A percentile compares a stretch with the other conserved stretches of the same genome.
These are phyloP conservation scores for Microctenopoma steveboyesi DNA, from an alignment of 2,797 vertebrate genomes.

Conservation along the genomic window DNA sequence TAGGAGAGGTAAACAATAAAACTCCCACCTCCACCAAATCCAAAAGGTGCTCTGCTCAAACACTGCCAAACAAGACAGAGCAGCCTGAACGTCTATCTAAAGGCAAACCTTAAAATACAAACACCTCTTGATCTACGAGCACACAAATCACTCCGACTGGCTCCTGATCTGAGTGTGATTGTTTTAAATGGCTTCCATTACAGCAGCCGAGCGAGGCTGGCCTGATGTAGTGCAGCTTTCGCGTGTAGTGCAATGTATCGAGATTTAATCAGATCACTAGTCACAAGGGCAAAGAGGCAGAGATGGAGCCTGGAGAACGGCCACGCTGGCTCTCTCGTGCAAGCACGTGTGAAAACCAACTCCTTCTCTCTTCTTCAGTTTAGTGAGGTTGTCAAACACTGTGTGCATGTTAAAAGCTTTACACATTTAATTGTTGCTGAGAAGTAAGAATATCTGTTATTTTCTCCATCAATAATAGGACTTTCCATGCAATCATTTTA, in stretches of 20 bases:
- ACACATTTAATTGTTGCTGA: background rate
- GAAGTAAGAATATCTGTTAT: too few species aligned
- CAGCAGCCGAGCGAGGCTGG: conserved; percentile 20
- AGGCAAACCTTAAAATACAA: conserved; percentile 67
- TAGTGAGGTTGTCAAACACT: background rate
- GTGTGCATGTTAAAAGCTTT: background rate
- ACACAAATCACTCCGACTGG: conserved; percentile 61
- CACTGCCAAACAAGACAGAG: conserved; percentile 50
- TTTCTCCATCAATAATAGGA: background rate
- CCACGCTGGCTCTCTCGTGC: conserved; percentile 43
- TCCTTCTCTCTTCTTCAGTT: background rate
- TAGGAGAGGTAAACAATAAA: conserved; percentile 69
- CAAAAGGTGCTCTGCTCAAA: conserved; percentile 35
- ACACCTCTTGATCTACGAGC: conserved; percentile 58
- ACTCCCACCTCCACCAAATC: conserved; percentile 55
- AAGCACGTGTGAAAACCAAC: conserved; percentile 28
- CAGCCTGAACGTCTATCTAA: conserved; percentile 36
- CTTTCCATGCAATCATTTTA: too few species aligned
- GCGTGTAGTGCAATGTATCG: conserved; percentile 58
- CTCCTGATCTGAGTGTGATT: conserved; percentile 65
- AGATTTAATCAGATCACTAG: conserved; percentile 69
- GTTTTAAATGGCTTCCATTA: conserved; percentile 73
- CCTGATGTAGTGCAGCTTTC: conserved; percentile 61
- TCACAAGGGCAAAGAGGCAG: conserved; percentile 65
- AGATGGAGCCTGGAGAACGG: conserved; percentile 50